A percentile compares a stretch with the other conserved stretches of the same genome.
Evolutionary conservation across 1,140 invertebrate species (phyloP).

Genomic region (Antheraea mylitta): DNA sequence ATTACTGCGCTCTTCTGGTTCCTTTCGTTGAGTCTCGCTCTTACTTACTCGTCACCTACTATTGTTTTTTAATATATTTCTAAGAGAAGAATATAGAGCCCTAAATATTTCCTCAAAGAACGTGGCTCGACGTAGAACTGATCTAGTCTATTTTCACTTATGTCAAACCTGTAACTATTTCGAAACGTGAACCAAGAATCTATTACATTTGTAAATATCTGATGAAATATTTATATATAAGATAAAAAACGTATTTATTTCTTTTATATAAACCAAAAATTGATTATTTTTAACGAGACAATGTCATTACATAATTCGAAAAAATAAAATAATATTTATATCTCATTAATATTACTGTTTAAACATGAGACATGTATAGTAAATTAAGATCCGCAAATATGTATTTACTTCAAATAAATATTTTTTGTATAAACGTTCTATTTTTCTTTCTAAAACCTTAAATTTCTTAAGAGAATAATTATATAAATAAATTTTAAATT

Average conservation of each 20-base stretch:
- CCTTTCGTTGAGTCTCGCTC: conserved; percentile 56
- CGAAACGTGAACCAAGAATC: conserved; percentile 12
- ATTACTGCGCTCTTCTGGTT: conserved; percentile 60
- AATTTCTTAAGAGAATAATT: too few relatives aligned
- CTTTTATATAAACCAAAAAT: neutral
- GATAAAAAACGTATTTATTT: neutral
- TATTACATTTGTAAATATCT: conserved; percentile 29
- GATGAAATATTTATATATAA: conserved; percentile 16
- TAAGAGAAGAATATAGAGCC: neutral
- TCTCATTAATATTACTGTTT: neutral
- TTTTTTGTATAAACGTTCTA: neutral
- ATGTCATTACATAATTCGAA: neutral
- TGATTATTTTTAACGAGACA: neutral
- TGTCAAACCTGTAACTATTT: conserved; percentile 20
- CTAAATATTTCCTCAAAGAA: conserved; percentile 23
- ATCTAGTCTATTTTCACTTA: conserved; percentile 65
- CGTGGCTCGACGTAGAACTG: conserved; percentile 65
- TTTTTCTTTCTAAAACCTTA: too few relatives aligned
- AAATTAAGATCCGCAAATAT: neutral
- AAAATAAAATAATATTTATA: neutral
- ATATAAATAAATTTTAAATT: too few relatives aligned
- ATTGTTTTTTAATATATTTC: neutral
- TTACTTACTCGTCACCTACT: conserved; percentile 15
- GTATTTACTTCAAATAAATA: conserved; percentile 1
- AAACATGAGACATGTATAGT: neutral